These are phyloP conservation scores for Tor tambroides DNA, from an alignment of 2,113 vertebrate genomes.

Conservation along the genomic window DNA sequence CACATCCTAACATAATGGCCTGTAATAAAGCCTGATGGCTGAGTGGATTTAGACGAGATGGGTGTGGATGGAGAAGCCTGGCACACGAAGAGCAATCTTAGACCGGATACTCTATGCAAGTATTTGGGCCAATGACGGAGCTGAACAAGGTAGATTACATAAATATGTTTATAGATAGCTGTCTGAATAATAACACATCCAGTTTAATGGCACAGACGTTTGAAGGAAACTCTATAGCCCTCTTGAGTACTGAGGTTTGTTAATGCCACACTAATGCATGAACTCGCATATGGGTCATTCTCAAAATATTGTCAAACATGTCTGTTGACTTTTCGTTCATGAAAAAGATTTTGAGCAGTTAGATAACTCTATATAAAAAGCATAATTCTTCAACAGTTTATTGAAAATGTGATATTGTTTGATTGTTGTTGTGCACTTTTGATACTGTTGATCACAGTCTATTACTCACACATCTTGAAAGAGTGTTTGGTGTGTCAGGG, in stretches of 20 bases:
- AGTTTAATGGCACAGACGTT: background rate
- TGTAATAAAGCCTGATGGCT: slow-evolving; percentile 33
- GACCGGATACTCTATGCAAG: background rate
- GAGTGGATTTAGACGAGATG: slow-evolving; percentile 38
- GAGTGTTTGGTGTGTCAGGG: too few species aligned
- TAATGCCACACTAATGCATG: background rate
- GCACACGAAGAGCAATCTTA: slow-evolving; percentile 18
- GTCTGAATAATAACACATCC: background rate
- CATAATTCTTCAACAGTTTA: too few species aligned
- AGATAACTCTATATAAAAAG: too few species aligned
- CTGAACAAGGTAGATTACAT: background rate
- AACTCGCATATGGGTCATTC: background rate
- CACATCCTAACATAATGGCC: slow-evolving; percentile 46
- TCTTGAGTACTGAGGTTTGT: background rate
- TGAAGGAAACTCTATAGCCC: background rate
- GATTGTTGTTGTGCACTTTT: too few species aligned
- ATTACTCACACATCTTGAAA: too few species aligned
- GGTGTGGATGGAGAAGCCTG: background rate
- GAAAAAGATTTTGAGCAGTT: background rate
- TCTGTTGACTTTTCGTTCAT: background rate
- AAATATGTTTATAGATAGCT: background rate
- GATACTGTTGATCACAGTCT: too few species aligned
- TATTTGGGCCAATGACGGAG: background rate
- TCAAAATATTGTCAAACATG: background rate
- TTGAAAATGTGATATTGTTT: too few species aligned